A percentile compares a stretch with the other conserved stretches of the same genome.
phyloP scores from a whole-genome alignment of 1,140 invertebrate species.

The Gyrodactylus bullatarudis region DNA sequence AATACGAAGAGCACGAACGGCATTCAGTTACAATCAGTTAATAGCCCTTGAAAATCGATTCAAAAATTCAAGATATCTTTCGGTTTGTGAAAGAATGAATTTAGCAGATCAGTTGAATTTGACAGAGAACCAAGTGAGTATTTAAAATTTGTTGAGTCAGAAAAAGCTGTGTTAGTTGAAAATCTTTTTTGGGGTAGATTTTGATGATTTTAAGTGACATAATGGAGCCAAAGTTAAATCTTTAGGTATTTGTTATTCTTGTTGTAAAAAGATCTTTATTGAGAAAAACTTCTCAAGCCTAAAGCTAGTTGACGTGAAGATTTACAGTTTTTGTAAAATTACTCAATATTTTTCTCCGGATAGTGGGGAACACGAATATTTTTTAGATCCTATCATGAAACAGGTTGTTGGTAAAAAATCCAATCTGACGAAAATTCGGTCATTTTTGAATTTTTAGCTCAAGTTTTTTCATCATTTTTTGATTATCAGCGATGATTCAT shows the following conservation, averaged over 20 bases:
- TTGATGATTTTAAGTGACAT: background rate
- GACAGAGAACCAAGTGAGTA: background rate
- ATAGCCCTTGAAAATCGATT: background rate
- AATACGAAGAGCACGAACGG: background rate
- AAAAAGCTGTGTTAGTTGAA: background rate
- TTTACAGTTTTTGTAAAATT: too few relatives aligned
- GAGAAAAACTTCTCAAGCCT: background rate
- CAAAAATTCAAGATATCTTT: background rate
- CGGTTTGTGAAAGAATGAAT: background rate
- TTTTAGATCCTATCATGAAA: too few relatives aligned
- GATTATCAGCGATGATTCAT: too few relatives aligned
- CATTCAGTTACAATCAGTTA: background rate
- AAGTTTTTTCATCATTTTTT: too few relatives aligned
- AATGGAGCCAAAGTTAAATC: background rate
- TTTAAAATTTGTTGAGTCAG: background rate
- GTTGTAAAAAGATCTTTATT: background rate
- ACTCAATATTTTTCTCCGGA: too few relatives aligned
- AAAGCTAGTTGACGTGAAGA: too few relatives aligned
- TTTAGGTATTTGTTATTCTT: background rate
- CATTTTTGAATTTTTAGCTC: too few relatives aligned
- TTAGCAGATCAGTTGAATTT: background rate
- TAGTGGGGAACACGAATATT: too few relatives aligned
- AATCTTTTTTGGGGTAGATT: background rate
- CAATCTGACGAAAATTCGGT: too few relatives aligned
- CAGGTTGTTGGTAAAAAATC: too few relatives aligned